Percentiles rank a stretch among this genome's conserved stretches.
phyloP scores from a whole-genome alignment of 92 coral and sea anemone species.

The Epizoanthus rinbou region DNA sequence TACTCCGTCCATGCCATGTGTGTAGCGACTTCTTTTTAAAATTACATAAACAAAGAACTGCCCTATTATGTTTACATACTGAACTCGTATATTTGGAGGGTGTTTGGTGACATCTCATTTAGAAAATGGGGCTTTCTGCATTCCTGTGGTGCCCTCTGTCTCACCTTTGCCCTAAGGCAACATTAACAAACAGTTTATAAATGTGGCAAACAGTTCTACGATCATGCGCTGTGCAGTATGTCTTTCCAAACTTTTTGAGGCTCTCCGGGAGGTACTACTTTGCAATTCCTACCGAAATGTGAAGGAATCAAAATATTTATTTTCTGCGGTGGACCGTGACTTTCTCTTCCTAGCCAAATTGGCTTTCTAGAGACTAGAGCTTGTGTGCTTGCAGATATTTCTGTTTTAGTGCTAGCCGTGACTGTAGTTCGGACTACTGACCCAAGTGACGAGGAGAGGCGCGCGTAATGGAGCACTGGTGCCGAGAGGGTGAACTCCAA shows the following conservation, averaged over 20 bases:
- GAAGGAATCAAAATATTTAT: conserved; percentile 22
- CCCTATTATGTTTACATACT: not conserved
- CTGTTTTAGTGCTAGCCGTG: not conserved
- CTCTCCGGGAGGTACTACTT: not conserved
- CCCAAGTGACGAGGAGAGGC: conserved; percentile 16
- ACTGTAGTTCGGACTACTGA: not conserved
- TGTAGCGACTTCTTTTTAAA: not conserved
- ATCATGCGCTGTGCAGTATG: conserved; percentile 4
- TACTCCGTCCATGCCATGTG: not conserved
- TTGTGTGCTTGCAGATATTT: conserved; percentile 9
- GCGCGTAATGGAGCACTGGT: conserved; percentile 42
- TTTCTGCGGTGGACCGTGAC: conserved; percentile 39
- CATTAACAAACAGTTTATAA: no score
- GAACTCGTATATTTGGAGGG: not conserved
- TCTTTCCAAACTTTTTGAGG: not conserved
- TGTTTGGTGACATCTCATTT: conserved; percentile 5
- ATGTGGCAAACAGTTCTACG: not conserved
- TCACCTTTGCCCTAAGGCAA: conserved; percentile 21
- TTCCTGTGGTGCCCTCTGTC: conserved; percentile 12
- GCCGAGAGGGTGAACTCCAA: conserved; percentile 26
- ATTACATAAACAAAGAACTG: not conserved
- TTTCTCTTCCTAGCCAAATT: conserved; percentile 14
- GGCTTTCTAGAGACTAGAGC: conserved; percentile 15
- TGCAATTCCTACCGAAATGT: conserved; percentile 34
- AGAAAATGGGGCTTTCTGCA: conserved; percentile 30